These are phyloP conservation scores for Cataglyphis cursor DNA, from an alignment of 2,888 invertebrate species.

Conservation along the genomic window DNA sequence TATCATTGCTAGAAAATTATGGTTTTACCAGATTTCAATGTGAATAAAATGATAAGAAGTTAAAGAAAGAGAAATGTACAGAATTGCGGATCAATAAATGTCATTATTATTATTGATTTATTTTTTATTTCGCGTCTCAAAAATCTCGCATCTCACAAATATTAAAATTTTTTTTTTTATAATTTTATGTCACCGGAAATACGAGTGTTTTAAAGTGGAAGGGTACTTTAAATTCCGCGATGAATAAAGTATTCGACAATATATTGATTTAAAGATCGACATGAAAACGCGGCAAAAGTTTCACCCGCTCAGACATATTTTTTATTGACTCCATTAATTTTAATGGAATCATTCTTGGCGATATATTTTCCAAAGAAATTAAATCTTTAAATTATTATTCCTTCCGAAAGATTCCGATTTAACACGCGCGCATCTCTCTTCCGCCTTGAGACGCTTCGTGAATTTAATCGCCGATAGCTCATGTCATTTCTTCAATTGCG, in stretches of 20 bases:
- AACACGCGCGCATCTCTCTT: neutral
- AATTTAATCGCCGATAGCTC: slow-evolving; percentile 26
- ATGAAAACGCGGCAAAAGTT: slow-evolving; percentile 1
- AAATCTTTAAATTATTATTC: neutral
- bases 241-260: slow-evolving; percentile 20
- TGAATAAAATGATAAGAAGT: neutral
- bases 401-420: neutral
- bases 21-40: neutral
- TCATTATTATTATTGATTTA: neutral
- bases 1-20: neutral
- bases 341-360: neutral
- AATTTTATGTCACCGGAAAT: slow-evolving; percentile 10
- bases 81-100: neutral
- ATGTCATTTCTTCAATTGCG: neutral
- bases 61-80: neutral
- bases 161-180: neutral
- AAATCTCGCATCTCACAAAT: too few species aligned
- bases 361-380: neutral
- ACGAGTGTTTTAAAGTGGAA: slow-evolving; percentile 32
- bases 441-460: neutral
- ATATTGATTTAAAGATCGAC: neutral
- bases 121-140: neutral
- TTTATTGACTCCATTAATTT: slow-evolving; percentile 3
- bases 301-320: neutral
- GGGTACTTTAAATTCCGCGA: slow-evolving; percentile 22